These are phyloP conservation scores for Maylandia zebra DNA, from an alignment of 2,113 vertebrate species.

Conservation along the genomic window DNA sequence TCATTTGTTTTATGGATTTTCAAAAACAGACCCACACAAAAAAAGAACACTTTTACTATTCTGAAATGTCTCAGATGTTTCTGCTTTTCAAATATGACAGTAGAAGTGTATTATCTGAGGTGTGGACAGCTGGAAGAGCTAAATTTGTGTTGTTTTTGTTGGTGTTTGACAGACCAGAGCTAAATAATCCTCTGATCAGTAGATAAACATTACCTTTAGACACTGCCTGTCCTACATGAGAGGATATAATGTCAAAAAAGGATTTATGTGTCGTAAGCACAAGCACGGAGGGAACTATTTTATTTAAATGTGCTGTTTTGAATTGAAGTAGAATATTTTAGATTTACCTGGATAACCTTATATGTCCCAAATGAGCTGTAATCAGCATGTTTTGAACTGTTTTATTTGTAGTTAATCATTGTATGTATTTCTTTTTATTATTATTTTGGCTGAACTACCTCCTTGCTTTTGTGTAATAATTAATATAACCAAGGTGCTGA, in stretches of 20 bases:
- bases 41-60: neutral
- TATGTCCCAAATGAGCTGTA: neutral
- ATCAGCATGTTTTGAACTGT: neutral
- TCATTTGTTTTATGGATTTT: neutral
- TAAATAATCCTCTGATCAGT: neutral
- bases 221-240: neutral
- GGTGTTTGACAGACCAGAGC: neutral
- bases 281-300: neutral
- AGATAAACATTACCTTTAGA: neutral
- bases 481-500: neutral
- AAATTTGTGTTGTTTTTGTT: neutral
- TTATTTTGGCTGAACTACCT: neutral
- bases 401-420: neutral
- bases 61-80: neutral
- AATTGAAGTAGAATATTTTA: neutral
- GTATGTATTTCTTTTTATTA: accelerated
- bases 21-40: neutral
- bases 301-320: neutral
- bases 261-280: accelerated
- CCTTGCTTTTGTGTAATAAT: neutral
- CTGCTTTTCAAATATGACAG: neutral
- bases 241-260: neutral
- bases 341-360: neutral
- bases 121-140: neutral
- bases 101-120: neutral